Evolutionary conservation across 1,140 invertebrate genomes (phyloP).

Genomic region (Augochlora pura): DNA sequence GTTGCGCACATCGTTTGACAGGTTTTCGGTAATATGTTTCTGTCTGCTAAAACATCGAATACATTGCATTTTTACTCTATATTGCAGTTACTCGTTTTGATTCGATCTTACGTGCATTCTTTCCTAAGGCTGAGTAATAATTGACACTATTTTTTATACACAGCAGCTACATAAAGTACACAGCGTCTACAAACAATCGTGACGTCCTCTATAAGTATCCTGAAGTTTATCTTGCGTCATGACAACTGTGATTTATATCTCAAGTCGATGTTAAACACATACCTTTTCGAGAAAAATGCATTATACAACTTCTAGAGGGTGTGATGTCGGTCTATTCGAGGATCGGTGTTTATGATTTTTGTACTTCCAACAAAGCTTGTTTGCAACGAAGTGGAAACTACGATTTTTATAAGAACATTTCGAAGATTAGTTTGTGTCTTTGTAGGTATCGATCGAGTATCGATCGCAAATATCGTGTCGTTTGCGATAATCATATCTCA

Average conservation of each 20-base stretch:
- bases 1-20: background rate
- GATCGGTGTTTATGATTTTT: background rate
- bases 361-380: background rate
- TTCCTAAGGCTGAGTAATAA: background rate
- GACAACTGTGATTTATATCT: slow-evolving; percentile 2
- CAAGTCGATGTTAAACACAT: background rate
- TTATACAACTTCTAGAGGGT: background rate
- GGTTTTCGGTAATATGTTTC: background rate
- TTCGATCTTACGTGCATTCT: background rate
- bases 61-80: background rate
- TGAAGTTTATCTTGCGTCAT: background rate
- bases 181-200: background rate
- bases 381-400: background rate
- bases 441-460: slow-evolving; percentile 23
- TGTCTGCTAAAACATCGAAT: background rate
- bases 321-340: background rate
- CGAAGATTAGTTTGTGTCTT: slow-evolving; percentile 6
- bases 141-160: background rate
- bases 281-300: background rate
- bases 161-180: background rate
- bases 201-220: background rate
- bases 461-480: slow-evolving; percentile 29
- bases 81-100: background rate
- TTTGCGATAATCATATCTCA: slow-evolving; percentile 33
- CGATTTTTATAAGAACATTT: background rate